Evolutionary conservation across 2,797 vertebrate genomes (phyloP).

Genomic region (Otolemur crassicaudatus): DNA sequence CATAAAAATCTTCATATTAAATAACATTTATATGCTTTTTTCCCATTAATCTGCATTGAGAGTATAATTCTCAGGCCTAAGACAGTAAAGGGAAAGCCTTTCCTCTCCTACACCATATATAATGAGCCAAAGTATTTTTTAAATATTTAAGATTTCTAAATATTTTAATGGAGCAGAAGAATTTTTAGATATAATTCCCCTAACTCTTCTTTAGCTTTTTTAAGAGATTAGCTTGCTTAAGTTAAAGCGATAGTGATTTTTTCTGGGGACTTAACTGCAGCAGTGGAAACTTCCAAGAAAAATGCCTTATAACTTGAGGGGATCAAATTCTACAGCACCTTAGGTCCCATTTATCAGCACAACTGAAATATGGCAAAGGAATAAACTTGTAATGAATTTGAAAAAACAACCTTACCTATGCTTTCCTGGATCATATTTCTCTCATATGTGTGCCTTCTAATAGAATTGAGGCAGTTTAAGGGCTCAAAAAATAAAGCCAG

Average conservation of each 20-base stretch:
- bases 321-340: neutral
- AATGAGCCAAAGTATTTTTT: neutral
- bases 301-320: neutral
- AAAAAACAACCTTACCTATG: neutral
- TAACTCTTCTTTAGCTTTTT: neutral
- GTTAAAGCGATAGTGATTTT: neutral
- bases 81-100: neutral
- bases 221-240: neutral
- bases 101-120: neutral
- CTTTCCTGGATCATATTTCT: slow-evolving; percentile 6
- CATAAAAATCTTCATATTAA: neutral
- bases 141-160: neutral
- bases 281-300: slow-evolving; percentile 14
- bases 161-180: slow-evolving; percentile 18
- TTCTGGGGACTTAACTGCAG: neutral
- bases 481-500: neutral
- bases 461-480: neutral
- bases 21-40: neutral
- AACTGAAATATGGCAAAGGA: neutral
- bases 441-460: neutral
- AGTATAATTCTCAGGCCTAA: slow-evolving; percentile 26
- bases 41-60: neutral
- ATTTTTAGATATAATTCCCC: neutral
- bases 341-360: neutral
- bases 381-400: neutral